A percentile compares a stretch with the other conserved stretches of the same genome.
Conservation (phyloP, 2,888 invertebrate genomes). For the Kryphioiulus occultus region DNA sequence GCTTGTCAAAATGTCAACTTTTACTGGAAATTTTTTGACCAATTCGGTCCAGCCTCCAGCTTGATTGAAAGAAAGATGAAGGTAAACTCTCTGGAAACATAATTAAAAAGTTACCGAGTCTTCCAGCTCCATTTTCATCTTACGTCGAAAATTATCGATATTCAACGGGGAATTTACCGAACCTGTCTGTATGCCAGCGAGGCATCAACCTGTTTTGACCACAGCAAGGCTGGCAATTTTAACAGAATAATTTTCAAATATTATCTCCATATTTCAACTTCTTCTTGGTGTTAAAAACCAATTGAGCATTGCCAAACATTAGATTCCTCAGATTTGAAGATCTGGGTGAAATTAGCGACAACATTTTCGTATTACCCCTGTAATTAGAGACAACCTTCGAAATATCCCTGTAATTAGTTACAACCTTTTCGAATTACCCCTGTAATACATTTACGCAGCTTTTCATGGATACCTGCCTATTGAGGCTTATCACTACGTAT, state of each 20-base stretch:
- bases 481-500: background rate
- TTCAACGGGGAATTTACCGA: background rate
- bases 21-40: background rate
- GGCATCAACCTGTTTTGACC: background rate
- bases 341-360: no score
- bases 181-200: background rate
- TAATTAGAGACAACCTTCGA: no score
- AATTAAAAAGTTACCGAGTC: slow-evolving; percentile 21
- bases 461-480: no score
- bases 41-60: background rate
- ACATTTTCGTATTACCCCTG: no score
- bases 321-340: no score
- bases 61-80: slow-evolving; percentile 14
- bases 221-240: background rate
- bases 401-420: no score
- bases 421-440: no score
- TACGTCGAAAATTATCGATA: slow-evolving; percentile 12
- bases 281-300: no score
- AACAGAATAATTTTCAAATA: background rate
- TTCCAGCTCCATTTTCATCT: background rate
- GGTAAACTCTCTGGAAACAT: background rate
- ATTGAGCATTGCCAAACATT: no score
- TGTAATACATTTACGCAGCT: no score
- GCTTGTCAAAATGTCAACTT: slow-evolving; percentile 25
- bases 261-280: no score